Conservation (phyloP, 2,113 vertebrate species). For the Menura novaehollandiae region DNA sequence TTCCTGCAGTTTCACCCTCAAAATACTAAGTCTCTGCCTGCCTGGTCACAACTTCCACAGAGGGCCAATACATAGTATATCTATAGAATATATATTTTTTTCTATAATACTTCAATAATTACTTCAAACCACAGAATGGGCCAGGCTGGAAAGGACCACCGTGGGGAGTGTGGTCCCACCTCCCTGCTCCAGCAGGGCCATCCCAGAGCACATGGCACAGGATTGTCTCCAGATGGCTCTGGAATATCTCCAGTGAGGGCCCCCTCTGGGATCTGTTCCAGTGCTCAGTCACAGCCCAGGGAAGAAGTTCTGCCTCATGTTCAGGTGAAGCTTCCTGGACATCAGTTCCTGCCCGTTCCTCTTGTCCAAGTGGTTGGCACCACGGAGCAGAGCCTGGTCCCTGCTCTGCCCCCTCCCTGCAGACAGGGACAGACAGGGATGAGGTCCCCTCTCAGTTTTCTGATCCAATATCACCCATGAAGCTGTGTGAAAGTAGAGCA, state of each 20-base stretch:
- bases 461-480: background rate
- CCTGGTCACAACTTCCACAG: background rate
- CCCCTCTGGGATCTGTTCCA: background rate
- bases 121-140: background rate
- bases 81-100: background rate
- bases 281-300: background rate
- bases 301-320: background rate
- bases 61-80: background rate
- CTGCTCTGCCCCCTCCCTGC: background rate
- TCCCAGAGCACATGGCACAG: background rate
- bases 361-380: background rate
- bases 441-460: background rate
- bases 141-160: background rate
- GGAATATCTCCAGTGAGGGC: background rate
- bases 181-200: background rate
- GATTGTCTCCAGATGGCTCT: background rate
- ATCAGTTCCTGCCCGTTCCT: background rate
- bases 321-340: background rate
- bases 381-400: background rate
- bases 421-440: background rate
- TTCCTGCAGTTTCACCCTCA: background rate
- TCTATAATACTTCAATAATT: background rate
- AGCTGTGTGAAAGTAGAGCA: background rate
- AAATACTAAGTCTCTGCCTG: background rate
- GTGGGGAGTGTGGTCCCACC: background rate